Base-by-base conservation (phyloP, 2,888 invertebrate species). In the Aphodius sticticus region DNA sequence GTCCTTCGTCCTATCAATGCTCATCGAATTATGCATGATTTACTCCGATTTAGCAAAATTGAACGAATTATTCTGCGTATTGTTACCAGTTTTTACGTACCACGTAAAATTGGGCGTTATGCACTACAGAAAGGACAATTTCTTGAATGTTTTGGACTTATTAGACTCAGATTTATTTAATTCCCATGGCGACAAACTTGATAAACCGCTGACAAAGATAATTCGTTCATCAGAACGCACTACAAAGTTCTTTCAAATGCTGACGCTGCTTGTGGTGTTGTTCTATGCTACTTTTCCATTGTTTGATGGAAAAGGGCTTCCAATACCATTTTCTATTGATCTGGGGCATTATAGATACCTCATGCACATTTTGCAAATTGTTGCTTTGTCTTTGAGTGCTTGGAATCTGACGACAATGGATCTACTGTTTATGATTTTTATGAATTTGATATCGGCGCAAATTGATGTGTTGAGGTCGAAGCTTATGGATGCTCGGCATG, bases 371-470 rank as follows among this genome's bases (percentile, higher is more conserved):
- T 76, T 77, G 6, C 79, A 81, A 35, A 38, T 81, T 14, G 12
- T 69, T 2, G 36, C 37, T 9, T 15, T 77, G 9, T 12, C 37
- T 12, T 4, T n/a, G 16, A 38, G 16, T 26, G 79, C 74, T 9
- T 81, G 79, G 79, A 81, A 81, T 36, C 15, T 70, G 6, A 77
- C 69, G 9, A 38, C 70, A 53, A 38, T 75, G 26, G 81, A 81
- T 76, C 69, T 77, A 16, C 69, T 81, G 6, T 74, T 26, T 14
- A 72, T 75, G 15, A 71, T 74, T 70, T 16, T 79, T 36, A 76
- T 81, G 77, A 69, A 76, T 36, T 14, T 81, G 16, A 74, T 70
- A 53, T 70, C 70, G 12, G 79, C 75, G 4, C 36, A 78, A 72
- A 76, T 79, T 26, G 78, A 79, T 69, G 77, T 70, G 9, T 72